These are phyloP conservation scores for Pteronura brasiliensis DNA, from an alignment of 2,113 vertebrate species.

Conservation along the genomic window DNA sequence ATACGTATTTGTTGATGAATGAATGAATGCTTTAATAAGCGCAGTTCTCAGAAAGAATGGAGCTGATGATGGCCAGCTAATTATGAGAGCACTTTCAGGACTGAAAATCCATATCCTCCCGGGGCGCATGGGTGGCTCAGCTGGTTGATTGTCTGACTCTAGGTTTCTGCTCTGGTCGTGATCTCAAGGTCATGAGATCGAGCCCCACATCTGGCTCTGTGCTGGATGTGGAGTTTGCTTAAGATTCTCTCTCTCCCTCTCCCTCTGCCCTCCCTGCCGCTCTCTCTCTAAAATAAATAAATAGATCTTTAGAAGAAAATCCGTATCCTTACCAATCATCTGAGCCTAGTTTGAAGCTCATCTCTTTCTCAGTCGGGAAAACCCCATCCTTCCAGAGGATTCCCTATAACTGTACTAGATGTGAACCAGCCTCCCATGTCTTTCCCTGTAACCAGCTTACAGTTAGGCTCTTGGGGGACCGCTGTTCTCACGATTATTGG, in stretches of 20 bases:
- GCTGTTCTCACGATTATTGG: fast-evolving
- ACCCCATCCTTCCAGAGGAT: not conserved
- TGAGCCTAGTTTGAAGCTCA: not conserved
- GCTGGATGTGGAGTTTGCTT: not conserved
- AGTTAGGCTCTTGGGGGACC: not conserved
- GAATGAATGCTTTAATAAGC: not conserved
- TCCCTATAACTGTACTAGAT: fast-evolving
- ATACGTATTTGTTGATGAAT: not conserved
- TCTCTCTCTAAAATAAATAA: not conserved
- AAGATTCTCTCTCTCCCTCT: not conserved
- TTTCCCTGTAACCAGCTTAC: not conserved
- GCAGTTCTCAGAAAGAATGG: not conserved
- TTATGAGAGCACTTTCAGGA: not conserved
- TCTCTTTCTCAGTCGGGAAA: not conserved
- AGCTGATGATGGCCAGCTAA: too few relatives aligned
- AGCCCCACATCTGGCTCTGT: not conserved
- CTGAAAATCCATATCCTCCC: not conserved
- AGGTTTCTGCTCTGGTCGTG: not conserved
- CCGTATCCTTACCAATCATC: not conserved
- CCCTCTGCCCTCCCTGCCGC: not conserved
- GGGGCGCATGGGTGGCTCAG: not conserved
- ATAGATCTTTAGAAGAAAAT: not conserved
- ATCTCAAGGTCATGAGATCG: not conserved
- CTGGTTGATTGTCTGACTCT: not conserved
- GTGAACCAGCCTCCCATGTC: fast-evolving